Conservation (phyloP, 2,113 vertebrate species). For the Dolichallabes microphthalmus region DNA sequence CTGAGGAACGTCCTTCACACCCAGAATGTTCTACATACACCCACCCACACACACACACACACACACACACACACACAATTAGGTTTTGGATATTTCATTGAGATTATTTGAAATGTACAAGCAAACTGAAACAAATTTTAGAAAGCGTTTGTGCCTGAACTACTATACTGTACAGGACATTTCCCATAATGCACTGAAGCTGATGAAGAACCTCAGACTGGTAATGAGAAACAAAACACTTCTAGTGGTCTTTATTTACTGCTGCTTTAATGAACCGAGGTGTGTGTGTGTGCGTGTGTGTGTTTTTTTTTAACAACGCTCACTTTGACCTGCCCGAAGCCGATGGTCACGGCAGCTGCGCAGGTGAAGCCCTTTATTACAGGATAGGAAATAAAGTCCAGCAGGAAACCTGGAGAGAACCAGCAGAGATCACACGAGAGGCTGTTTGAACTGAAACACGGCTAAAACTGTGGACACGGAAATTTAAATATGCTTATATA, state of each 20-base stretch:
- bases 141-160: neutral
- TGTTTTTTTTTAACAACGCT: conserved; percentile 24
- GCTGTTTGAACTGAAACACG: neutral
- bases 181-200: neutral
- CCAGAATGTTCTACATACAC: conserved; percentile 85
- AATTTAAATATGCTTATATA: neutral
- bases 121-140: neutral
- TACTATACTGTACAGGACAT: neutral
- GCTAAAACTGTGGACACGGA: neutral
- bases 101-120: neutral
- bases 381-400: conserved; percentile 92
- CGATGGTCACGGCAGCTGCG: conserved; percentile 88
- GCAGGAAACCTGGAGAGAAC: conserved; percentile 80
- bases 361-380: conserved; percentile 95
- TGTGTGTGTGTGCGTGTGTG: neutral
- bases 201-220: neutral
- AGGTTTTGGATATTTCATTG: neutral
- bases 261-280: neutral
- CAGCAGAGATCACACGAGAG: neutral
- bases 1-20: conserved; percentile 78
- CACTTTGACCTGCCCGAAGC: conserved; percentile 93
- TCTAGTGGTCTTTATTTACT: no score
- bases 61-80: neutral
- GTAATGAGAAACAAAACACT: neutral
- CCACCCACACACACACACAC: neutral